Evolutionary conservation across 2,113 vertebrate genomes (phyloP), one percentile per base, ranked within the genome.

Genomic region (Plestiodon gilberti): DNA sequence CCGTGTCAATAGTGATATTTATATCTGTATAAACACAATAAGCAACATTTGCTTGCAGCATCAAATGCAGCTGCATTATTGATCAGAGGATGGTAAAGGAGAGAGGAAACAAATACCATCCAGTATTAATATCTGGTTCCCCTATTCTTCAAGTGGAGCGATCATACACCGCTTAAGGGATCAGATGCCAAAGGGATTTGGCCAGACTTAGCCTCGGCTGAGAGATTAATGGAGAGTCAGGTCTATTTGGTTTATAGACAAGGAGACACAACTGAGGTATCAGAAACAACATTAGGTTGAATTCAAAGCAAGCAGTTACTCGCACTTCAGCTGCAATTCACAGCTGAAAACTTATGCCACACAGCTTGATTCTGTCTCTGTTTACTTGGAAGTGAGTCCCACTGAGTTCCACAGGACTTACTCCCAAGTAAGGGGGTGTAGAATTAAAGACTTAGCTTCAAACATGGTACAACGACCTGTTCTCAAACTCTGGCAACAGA

Each of bases 201-300:
- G 76, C 84, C 65, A 77, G 65, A 88, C 18, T 92, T 93, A 91
- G 3, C 73, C 55, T 9, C 10, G 84, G 94, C 35, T 88, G 70
- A 88, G 52, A 91, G 93, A 95, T 94, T 94, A 94, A 67, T 9
- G 28, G 0, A 0, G 84, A 25, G 78, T 85, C 52, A 77, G 88
- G 78, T 81, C 84, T 0, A n/a, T 87, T 90, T 85, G 91, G 3
- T 86, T 93, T 82, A 75, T 11, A 90, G 89, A 74, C 0, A 0
- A 88, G 91, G 87, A 90, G 78, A 62, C 43, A 65, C 38, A 70
- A 78, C 0, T 57, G 77, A 0, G 65, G 57, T 6, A 35, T 22
- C 79, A 85, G 33, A 38, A 11, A 48, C 40, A 28, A 84, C 0
- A 0, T 69, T 0, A 1, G 0, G 2, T 9, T 69, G 64, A 4